Evolutionary conservation across 2,888 invertebrate species (phyloP), one percentile per base, ranked within the genome.

Genomic region (Octodonta nipae): DNA sequence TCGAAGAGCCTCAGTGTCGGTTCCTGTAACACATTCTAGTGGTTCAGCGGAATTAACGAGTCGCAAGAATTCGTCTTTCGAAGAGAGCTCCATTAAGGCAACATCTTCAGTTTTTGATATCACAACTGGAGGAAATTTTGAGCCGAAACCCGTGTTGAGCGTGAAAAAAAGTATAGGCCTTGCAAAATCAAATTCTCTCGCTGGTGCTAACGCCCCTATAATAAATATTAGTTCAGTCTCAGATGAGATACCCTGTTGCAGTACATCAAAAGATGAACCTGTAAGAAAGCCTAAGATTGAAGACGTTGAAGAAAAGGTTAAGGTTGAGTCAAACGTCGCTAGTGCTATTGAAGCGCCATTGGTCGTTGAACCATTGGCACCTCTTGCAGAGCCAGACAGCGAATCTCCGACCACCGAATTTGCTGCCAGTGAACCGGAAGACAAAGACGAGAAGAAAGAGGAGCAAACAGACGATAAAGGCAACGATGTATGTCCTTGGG

Each of bases 401-500:
- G 73, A 75, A 56, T 73, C 73, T 26, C 77, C 75, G 28, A 75
- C 78, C 45, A 65, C 65, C 52, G 78, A 73, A 51, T 64, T 66
- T 56, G 68, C 68, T 54, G 69, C 68, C 56, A 45, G 47, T n/a
- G 46, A 47, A 33, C 30, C 35, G 6, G 35, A 32, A 6, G 37
- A 37, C 13, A 14, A 20, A 10, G 13, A 32, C 24, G 30, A 34
- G 16, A 12, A 11, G 26, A 38, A 36, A 15, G 44, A 40, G 24
- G 38, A 17, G 11, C 60, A 63, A 41, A 55, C 60, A 47, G 64
- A 64, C 44, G 54, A 63, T 38, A 73, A 77, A 64, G 73, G 74
- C 64, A 84, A 80, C 65, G 83, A 86, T 65, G 78, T 88, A 58
- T 89, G 88, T 69, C 88, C 88, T 36, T 89, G 89, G 88, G 88